phyloP scores from a whole-genome alignment of 2,888 invertebrate species.

The Leptinotarsa juncta region DNA sequence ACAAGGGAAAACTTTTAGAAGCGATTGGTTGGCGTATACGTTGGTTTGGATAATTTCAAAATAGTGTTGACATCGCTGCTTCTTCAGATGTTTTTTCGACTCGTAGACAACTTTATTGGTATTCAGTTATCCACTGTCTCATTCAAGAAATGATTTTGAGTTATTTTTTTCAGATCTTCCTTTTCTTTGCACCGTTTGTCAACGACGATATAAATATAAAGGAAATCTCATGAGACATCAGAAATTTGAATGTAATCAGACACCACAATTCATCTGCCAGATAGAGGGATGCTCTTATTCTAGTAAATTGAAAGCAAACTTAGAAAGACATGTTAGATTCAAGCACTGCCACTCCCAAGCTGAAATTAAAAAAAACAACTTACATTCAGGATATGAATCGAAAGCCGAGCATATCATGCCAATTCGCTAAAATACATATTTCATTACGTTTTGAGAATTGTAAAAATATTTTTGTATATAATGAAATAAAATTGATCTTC shows the following conservation, averaged over 20 bases:
- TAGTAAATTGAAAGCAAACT: constrained; percentile 35
- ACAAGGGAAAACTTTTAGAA: no score
- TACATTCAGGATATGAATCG: background rate
- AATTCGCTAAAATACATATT: background rate
- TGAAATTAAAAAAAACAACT: background rate
- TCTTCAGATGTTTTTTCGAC: no score
- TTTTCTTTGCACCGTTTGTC: constrained; percentile 36
- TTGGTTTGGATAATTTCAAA: no score
- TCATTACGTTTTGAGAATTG: background rate
- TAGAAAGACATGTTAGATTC: constrained; percentile 33
- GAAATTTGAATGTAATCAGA: constrained; percentile 64
- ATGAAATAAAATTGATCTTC: no score
- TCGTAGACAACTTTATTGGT: no score
- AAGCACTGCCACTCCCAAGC: constrained; percentile 18
- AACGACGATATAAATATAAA: constrained; percentile 44
- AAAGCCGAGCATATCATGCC: background rate
- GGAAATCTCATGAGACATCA: constrained; percentile 43
- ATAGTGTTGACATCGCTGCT: no score
- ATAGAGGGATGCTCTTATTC: constrained; percentile 45
- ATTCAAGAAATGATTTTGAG: no score
- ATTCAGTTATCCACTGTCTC: background rate
- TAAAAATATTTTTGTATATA: no score
- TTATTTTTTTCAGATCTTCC: constrained; percentile 13
- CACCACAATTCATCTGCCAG: constrained; percentile 59
- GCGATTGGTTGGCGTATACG: no score